A percentile compares a stretch with the other conserved stretches of the same genome.
Evolutionary conservation across 37 sponge, comb jelly and placozoan genomes (phyloP).

Genomic region (Dysidea cf. avara): DNA sequence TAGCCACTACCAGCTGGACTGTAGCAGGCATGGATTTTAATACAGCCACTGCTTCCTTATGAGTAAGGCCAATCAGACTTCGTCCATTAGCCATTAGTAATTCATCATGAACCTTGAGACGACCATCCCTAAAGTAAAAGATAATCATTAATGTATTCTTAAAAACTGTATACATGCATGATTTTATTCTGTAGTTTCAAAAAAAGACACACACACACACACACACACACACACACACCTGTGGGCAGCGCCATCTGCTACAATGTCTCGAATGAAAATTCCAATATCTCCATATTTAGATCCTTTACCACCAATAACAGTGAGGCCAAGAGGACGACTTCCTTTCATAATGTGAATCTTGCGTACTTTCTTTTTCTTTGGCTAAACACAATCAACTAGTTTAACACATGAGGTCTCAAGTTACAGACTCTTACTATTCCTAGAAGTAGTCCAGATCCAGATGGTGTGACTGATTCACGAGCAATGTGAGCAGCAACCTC

Average conservation of each 20-base stretch:
- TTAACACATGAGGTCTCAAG: not conserved
- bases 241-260: constrained; percentile 40
- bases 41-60: constrained; percentile 44
- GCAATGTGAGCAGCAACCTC: constrained; percentile 58
- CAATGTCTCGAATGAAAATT: constrained; percentile 50
- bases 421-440: not conserved
- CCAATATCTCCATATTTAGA: constrained; percentile 70
- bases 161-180: no score
- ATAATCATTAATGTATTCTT: not conserved
- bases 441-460: not conserved
- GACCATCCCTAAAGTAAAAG: constrained; percentile 44
- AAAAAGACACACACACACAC: no score
- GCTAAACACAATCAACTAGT: not conserved
- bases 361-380: constrained; percentile 53
- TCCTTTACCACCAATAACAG: constrained; percentile 60
- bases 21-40: constrained; percentile 42
- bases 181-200: no score
- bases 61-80: constrained; percentile 60
- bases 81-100: constrained; percentile 68
- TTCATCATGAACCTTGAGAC: constrained; percentile 69
- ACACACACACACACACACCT: no score
- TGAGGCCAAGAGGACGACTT: constrained; percentile 50
- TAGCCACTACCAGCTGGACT: constrained; percentile 67
- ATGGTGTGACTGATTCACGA: constrained; percentile 9
- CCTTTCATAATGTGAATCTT: constrained; percentile 75